phyloP scores from a whole-genome alignment of 2,888 invertebrate genomes.

The Tenthredo scrophulariae region DNA sequence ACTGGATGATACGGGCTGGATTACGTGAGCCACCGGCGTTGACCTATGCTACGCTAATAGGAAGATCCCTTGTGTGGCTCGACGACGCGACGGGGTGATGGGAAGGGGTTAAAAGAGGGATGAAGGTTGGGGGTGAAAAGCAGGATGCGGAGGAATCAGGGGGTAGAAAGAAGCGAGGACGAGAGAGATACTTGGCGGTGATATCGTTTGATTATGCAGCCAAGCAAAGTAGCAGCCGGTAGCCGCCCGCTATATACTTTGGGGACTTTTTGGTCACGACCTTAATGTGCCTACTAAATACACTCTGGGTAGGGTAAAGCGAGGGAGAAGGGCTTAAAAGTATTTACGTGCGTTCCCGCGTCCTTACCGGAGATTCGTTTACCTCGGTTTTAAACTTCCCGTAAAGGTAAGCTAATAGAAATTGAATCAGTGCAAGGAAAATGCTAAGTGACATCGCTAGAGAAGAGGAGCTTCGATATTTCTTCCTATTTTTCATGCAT shows the following conservation, averaged over 20 bases:
- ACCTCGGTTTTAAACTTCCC: not conserved
- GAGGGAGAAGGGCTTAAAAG: constrained; percentile 34
- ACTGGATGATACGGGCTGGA: constrained; percentile 54
- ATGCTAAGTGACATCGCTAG: not conserved
- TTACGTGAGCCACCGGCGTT: constrained; percentile 53
- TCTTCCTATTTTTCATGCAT: not conserved
- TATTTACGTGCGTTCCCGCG: constrained; percentile 19
- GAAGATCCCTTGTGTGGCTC: constrained; percentile 53
- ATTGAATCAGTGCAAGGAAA: not conserved
- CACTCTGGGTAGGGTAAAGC: constrained; percentile 6
- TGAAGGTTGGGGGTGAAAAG: constrained; percentile 10
- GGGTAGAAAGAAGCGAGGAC: not conserved
- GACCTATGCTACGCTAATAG: constrained; percentile 53
- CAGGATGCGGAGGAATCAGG: not conserved
- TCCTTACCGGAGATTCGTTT: constrained; percentile 11
- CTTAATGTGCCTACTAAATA: constrained; percentile 43
- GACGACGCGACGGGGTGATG: not conserved
- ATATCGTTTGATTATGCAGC: constrained; percentile 56
- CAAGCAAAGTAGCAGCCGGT: constrained; percentile 46
- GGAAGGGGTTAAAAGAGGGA: constrained; percentile 40
- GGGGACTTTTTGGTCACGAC: constrained; percentile 38
- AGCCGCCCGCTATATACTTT: constrained; percentile 29
- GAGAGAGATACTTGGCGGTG: constrained; percentile 25
- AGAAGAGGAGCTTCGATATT: not conserved
- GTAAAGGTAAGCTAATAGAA: constrained; percentile 28